These are phyloP conservation scores for Empidonax alnorum DNA, from an alignment of 2,113 vertebrate species.

Conservation along the genomic window DNA sequence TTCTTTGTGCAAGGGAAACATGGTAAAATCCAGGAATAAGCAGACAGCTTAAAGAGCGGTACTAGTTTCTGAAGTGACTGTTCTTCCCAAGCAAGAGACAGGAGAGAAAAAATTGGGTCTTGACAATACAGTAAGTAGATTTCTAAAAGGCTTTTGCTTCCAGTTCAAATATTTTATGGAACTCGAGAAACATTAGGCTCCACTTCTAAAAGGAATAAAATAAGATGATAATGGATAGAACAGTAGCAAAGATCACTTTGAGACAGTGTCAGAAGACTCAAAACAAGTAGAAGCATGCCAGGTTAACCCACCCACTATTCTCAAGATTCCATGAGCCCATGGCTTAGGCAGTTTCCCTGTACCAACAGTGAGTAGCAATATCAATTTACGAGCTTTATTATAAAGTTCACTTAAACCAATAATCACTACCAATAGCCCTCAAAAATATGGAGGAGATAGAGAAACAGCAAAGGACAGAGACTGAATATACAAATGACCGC, in stretches of 20 bases:
- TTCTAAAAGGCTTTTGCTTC: constrained; percentile 42
- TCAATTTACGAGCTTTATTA: background rate
- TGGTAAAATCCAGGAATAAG: constrained; percentile 11
- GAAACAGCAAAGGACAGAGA: background rate
- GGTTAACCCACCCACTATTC: background rate
- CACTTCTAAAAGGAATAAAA: constrained; percentile 25
- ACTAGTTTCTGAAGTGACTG: constrained; percentile 21
- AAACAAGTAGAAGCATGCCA: background rate
- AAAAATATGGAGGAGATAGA: background rate
- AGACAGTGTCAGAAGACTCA: constrained; percentile 7
- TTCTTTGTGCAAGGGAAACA: background rate
- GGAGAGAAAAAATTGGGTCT: constrained; percentile 4
- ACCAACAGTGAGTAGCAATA: background rate
- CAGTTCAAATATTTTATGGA: constrained; percentile 47
- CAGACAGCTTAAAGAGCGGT: constrained; percentile 2
- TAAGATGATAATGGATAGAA: constrained; percentile 15
- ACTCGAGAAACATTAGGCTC: constrained; percentile 2
- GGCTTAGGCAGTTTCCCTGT: background rate
- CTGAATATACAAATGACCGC: background rate
- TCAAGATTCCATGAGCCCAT: background rate
- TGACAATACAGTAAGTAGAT: constrained; percentile 19
- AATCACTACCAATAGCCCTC: background rate
- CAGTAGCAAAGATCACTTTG: constrained; percentile 7
- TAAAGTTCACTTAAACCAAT: background rate
- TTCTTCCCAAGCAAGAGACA: background rate